Percentiles rank a stretch among this genome's conserved stretches.
Evolutionary conservation across 2,113 vertebrate species (phyloP).

Genomic region (Progne subis): DNA sequence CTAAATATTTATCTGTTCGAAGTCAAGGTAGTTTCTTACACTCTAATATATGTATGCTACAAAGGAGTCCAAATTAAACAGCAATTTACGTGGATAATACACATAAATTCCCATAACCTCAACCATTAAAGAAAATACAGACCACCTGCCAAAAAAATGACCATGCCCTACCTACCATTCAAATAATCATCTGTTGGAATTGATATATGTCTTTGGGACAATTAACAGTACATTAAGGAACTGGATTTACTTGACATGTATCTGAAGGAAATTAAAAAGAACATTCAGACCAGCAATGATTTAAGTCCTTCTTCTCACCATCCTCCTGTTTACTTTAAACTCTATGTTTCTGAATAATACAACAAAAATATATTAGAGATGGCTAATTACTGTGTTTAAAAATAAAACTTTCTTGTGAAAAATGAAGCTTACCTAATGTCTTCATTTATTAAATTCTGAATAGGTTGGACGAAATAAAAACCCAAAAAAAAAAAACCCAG

Average conservation of each 20-base stretch:
- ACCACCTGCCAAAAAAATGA: background rate
- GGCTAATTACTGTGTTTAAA: background rate
- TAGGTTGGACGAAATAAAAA: background rate
- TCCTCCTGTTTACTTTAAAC: background rate
- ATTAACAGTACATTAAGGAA: background rate
- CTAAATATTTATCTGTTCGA: background rate
- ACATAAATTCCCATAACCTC: background rate
- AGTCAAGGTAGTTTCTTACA: background rate
- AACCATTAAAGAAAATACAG: background rate
- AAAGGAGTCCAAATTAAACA: background rate
- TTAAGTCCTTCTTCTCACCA: background rate
- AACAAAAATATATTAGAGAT: background rate
- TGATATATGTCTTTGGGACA: background rate
- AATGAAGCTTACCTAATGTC: background rate
- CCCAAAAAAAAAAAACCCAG: too few species aligned
- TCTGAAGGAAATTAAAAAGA: background rate
- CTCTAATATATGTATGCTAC: background rate
- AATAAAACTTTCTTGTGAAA: background rate
- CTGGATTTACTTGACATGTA: background rate
- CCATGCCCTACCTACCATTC: background rate
- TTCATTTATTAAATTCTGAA: background rate
- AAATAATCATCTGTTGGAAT: background rate
- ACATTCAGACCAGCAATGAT: background rate
- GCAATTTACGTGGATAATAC: background rate
- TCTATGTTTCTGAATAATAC: background rate